Evolutionary conservation across 1,140 invertebrate species (phyloP).

Genomic region (Brachionus angularis): DNA sequence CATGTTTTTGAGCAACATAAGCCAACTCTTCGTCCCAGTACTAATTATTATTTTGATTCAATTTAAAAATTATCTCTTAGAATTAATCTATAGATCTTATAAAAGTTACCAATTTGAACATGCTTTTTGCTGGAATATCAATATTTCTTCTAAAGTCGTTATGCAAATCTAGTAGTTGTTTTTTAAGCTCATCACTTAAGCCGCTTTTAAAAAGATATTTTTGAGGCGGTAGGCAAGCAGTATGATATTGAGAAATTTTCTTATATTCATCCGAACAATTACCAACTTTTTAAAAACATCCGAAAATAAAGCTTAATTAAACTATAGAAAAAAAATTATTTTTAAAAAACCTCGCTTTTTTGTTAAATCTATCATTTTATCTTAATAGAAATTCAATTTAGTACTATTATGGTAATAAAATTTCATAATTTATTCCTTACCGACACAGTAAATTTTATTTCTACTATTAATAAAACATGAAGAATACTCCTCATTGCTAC

Average conservation of each 20-base stretch:
- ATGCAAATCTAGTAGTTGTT: slow-evolving; percentile 7
- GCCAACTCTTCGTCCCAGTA: slow-evolving; percentile 44
- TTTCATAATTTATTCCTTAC: too few relatives aligned
- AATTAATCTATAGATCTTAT: background rate
- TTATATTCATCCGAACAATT: slow-evolving; percentile 11
- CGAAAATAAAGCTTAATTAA: too few relatives aligned
- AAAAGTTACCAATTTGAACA: slow-evolving; percentile 24
- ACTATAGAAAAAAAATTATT: too few relatives aligned
- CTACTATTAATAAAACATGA: too few relatives aligned
- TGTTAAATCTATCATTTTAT: background rate
- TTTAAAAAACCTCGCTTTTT: too few relatives aligned
- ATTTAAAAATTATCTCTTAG: background rate
- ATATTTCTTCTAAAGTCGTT: slow-evolving; percentile 26
- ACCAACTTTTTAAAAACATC: too few relatives aligned
- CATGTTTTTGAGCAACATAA: slow-evolving; percentile 37
- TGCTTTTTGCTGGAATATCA: background rate
- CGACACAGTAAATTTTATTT: too few relatives aligned
- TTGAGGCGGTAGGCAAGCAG: slow-evolving; percentile 21
- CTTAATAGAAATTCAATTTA: too few relatives aligned
- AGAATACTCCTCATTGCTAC: too few relatives aligned
- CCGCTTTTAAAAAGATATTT: slow-evolving; percentile 4
- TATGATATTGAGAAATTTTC: slow-evolving; percentile 35
- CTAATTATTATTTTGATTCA: background rate
- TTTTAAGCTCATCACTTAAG: background rate
- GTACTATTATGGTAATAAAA: too few relatives aligned